Base-by-base conservation (phyloP, 2,888 invertebrate species). In the Aplocera efformata region DNA sequence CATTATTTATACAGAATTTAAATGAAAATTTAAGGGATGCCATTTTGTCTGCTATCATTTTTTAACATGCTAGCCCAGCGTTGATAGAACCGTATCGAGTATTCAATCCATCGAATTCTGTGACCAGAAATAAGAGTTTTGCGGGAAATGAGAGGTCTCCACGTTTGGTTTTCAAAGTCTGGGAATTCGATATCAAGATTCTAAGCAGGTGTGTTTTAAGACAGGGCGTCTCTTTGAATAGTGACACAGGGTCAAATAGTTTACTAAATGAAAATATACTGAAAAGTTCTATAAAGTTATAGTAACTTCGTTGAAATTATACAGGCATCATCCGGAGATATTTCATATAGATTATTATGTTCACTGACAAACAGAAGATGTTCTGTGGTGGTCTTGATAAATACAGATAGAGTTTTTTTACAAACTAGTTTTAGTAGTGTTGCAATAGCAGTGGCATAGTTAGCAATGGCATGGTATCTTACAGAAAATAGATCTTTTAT, bases 121-220 rank as follows among this genome's bases (percentile, higher is more conserved):
- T 55, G 35, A 38, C 46, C 51, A 43, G 55, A 63, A 56, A 53
- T 58, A 51, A 58, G 54, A 53, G 56, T 63, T 66, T 71, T 60
- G 67, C 60, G 45, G 53, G 60, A 65, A 64, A 60, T 51, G 60
- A 61, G 53, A 61, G 78, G 50, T 79, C 78, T 68, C 46, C 42
- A 42, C 56, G 42, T 57, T 66, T 79, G 75, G 80, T 77, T 76
- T 67, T 61, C 57, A 56, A 60, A 70, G 73, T 72, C 72, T 72
- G 72, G 63, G 79, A 76, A 77, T 77, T 72, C 74, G 71, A 74
- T 79, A 82, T 82, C 73, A 72, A 67, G 73, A 83, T 83, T 84
- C 84, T 77, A 78, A 75, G 79, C 85, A 86, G 85, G 84, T 85
- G 83, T 78, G 68, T 73, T 77, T 74, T 72, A 72, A 79, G 71